A percentile compares a stretch with the other conserved stretches of the same genome.
Conservation (phyloP, 2,113 vertebrate genomes). For the Oostethus manadensis region DNA sequence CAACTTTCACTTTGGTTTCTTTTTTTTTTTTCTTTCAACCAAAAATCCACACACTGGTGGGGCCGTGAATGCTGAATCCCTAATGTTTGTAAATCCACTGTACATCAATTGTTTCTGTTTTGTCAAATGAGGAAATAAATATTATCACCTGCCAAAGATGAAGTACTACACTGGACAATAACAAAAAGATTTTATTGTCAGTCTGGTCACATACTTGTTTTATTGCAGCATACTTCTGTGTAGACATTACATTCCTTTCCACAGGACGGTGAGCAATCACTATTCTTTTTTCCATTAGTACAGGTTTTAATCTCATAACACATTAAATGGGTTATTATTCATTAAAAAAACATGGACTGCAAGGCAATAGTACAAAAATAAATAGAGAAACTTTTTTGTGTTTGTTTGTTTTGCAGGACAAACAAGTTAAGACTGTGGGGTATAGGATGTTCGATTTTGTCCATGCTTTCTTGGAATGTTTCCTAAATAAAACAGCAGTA, state of each 20-base stretch:
- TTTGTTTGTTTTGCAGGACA: slow-evolving; percentile 17
- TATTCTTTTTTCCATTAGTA: slow-evolving; percentile 41
- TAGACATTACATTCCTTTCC: slow-evolving; percentile 65
- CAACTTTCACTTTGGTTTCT: too few species aligned
- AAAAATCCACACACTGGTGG: too few species aligned
- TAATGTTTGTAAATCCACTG: too few species aligned
- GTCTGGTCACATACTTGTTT: slow-evolving; percentile 60
- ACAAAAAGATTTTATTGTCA: slow-evolving; percentile 6
- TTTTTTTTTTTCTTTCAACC: too few species aligned
- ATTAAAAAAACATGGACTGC: slow-evolving; percentile 41
- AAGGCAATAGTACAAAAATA: slow-evolving; percentile 61
- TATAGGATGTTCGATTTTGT: slow-evolving; percentile 18
- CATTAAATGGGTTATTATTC: slow-evolving; percentile 38
- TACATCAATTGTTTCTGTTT: too few species aligned
- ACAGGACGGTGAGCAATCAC: slow-evolving; percentile 61
- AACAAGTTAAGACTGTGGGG: slow-evolving; percentile 22
- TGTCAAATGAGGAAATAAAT: too few species aligned
- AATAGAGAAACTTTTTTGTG: slow-evolving; percentile 44
- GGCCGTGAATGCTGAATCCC: too few species aligned
- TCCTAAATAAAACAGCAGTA: slow-evolving; percentile 16
- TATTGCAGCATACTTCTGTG: slow-evolving; percentile 65
- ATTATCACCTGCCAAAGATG: too few species aligned
- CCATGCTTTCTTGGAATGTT: slow-evolving; percentile 49
- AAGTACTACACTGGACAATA: not conserved
- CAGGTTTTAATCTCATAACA: slow-evolving; percentile 22